phyloP scores from a whole-genome alignment of 2,797 vertebrate species.

The Otolemur crassicaudatus region DNA sequence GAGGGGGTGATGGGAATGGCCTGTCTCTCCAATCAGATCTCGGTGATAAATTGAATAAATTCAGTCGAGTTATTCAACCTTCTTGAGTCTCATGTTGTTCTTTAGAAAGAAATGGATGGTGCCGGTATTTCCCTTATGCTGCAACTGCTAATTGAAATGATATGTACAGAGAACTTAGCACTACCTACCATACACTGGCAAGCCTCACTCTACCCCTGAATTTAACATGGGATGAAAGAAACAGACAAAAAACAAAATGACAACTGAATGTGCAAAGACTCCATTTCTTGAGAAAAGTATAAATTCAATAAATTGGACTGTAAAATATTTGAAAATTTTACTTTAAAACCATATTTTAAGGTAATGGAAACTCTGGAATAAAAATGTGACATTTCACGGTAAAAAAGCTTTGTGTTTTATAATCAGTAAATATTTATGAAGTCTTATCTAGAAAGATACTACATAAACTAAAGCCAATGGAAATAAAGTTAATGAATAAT shows the following conservation, averaged over 20 bases:
- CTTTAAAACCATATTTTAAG: not conserved
- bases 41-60: not conserved
- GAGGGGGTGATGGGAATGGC: not conserved
- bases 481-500: conserved; percentile 4
- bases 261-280: not conserved
- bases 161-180: not conserved
- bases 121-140: not conserved
- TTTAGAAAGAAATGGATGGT: not conserved
- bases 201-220: not conserved
- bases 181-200: not conserved
- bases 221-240: not conserved
- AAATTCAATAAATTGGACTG: not conserved
- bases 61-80: not conserved
- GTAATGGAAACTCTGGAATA: not conserved
- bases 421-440: not conserved
- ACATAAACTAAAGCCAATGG: not conserved
- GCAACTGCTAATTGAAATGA: not conserved
- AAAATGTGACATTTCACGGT: not conserved
- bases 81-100: not conserved
- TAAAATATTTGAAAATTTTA: not conserved
- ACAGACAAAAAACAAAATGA: not conserved
- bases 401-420: not conserved
- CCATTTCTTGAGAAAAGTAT: not conserved
- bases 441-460: not conserved
- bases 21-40: not conserved